A percentile compares a stretch with the other conserved stretches of the same genome.
These are phyloP conservation scores for Craniophora ligustri DNA, from an alignment of 2,888 invertebrate genomes.

Conservation along the genomic window DNA sequence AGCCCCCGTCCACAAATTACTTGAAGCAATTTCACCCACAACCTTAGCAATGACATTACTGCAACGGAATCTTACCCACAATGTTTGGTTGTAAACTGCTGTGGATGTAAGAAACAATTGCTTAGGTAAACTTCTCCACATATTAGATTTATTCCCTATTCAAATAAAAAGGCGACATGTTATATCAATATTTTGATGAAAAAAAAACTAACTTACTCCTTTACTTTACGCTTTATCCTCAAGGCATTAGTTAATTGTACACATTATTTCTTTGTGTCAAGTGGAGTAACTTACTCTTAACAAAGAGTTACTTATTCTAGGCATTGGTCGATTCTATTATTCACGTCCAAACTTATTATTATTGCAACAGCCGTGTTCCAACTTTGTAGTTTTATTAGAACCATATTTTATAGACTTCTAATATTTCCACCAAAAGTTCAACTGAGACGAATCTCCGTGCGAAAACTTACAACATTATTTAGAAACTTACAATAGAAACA, in stretches of 20 bases:
- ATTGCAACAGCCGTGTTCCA: constrained; percentile 19
- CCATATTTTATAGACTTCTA: constrained; percentile 35
- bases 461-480: constrained; percentile 23
- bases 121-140: too few species aligned
- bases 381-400: constrained; percentile 33
- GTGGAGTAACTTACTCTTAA: too few species aligned
- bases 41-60: constrained; percentile 82
- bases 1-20: constrained; percentile 77
- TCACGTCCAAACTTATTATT: not conserved
- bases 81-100: constrained; percentile 69
- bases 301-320: not conserved
- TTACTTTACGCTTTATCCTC: too few species aligned
- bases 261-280: too few species aligned
- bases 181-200: too few species aligned
- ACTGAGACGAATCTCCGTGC: constrained; percentile 42
- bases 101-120: constrained; percentile 53
- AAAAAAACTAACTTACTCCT: too few species aligned
- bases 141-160: too few species aligned
- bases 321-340: not conserved
- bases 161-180: too few species aligned
- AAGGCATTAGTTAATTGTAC: too few species aligned
- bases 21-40: constrained; percentile 83
- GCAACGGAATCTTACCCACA: constrained; percentile 76
- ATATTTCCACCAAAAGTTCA: constrained; percentile 48
- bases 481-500: constrained; percentile 29